A percentile compares a stretch with the other conserved stretches of the same genome.
Conservation (phyloP, 2,888 invertebrate genomes). For the Orgyia antiqua region DNA sequence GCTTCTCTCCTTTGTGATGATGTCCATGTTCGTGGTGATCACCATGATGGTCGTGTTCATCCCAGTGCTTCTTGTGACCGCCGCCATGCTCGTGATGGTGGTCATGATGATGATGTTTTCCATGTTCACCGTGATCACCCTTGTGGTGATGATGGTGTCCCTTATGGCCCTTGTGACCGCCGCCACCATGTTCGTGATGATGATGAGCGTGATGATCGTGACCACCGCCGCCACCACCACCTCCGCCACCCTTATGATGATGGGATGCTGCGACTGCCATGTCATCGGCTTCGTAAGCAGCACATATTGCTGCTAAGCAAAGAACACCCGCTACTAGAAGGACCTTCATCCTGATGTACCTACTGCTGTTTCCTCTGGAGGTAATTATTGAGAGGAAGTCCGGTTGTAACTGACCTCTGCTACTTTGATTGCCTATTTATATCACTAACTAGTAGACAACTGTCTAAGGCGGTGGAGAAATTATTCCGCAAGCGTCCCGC, state of each 20-base stretch:
- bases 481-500: conserved; percentile 64
- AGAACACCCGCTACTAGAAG: conserved; percentile 52
- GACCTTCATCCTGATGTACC: conserved; percentile 38
- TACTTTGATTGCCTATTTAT: conserved; percentile 56
- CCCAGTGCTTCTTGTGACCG: conserved; percentile 88
- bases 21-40: conserved; percentile 87
- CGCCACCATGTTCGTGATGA: conserved; percentile 83
- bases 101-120: conserved; percentile 85
- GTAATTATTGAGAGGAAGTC: conserved; percentile 27
- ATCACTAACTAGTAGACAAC: conserved; percentile 46
- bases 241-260: conserved; percentile 48
- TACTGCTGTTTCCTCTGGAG: conserved; percentile 17
- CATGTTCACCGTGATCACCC: conserved; percentile 86
- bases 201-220: conserved; percentile 82
- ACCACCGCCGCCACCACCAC: conserved; percentile 72
- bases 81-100: conserved; percentile 87
- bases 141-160: conserved; percentile 87
- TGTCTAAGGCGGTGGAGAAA: conserved; percentile 54
- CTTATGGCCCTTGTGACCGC: conserved; percentile 87
- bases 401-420: conserved; percentile 30
- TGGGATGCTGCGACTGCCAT: conserved; percentile 72
- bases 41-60: conserved; percentile 85
- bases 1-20: conserved; percentile 87
- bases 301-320: conserved; percentile 55
- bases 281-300: conserved; percentile 44